Base-by-base conservation (phyloP, 2,888 invertebrate genomes). In the Nasonia oneida region DNA sequence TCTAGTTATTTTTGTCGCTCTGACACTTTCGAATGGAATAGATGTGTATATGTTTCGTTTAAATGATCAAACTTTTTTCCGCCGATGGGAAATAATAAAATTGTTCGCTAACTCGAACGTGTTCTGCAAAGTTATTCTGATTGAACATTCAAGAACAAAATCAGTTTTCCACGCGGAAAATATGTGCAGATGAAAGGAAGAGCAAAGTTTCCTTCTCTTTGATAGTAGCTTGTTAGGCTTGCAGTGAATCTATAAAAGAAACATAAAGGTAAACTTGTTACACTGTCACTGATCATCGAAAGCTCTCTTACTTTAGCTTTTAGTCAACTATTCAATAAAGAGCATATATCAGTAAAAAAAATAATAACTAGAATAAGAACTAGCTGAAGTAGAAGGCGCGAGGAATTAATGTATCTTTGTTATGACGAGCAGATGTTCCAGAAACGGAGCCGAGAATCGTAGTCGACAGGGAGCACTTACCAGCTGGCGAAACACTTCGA, bases 361-460 rank as follows among this genome's bases (percentile, higher is more conserved):
- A 23, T 6, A 61, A 75, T 6, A 33, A 29, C 1, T 29, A 29
- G 29, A 29, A 47, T 33, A 10, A 33, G 12, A 39, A 39, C 37
- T 6, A 39, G n/a, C 70, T 47, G 39, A 47, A 42, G 42, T 8
- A 42, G 42, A 5, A 42, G 6, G 12, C 47, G 47, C 10, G 10
- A 47, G 61, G 12, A 75, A 81, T 81, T 86, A 86, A 81, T 78
- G 64, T 39, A 64, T 37, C 47, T 14, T 81, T 70, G 50, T 86
- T 86, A 81, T 81, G 78, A 83, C 67, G 67, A 70, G 18, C 85
- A 93, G 93, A 93, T 90, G 92, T 93, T 87, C 93, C 93, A 89
- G 92, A 92, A 90, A 91, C 90, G 87, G 91, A 90, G 88, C 93
- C 93, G 78, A 90, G 88, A 88, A 92, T 93, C 89, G 90, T 88